Evolutionary conservation across 2,113 vertebrate genomes (phyloP).

Genomic region (Nesoenas mayeri): DNA sequence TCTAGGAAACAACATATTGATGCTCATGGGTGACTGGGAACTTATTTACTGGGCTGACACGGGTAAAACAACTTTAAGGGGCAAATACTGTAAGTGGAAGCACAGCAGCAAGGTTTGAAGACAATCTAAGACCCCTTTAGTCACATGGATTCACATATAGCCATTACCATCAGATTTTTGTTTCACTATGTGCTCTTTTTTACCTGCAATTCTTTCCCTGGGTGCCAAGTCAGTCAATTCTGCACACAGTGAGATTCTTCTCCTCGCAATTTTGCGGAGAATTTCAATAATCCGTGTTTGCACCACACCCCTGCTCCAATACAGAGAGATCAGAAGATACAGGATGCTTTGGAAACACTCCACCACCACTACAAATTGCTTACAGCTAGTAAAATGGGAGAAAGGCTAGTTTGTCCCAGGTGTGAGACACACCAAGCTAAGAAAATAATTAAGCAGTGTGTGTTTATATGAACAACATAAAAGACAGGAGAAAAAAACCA

Average conservation of each 20-base stretch:
- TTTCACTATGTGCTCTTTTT: background rate
- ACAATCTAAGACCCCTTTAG: background rate
- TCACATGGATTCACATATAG: background rate
- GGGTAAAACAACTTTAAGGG: background rate
- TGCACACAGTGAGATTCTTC: background rate
- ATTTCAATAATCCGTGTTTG: background rate
- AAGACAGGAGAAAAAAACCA: background rate
- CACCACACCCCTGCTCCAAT: background rate
- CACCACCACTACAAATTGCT: constrained; percentile 27
- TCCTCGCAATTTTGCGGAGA: background rate
- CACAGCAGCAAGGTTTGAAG: background rate
- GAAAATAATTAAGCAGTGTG: background rate
- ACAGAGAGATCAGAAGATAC: background rate
- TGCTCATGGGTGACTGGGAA: accelerated
- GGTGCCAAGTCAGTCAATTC: background rate
- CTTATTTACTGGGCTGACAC: background rate
- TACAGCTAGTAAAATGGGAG: background rate
- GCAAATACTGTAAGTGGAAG: background rate
- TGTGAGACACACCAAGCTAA: background rate
- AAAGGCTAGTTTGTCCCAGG: background rate
- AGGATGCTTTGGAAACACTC: background rate
- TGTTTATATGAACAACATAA: constrained; percentile 46
- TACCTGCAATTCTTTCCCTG: background rate
- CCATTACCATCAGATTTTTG: background rate
- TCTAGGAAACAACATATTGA: background rate